Evolutionary conservation across 2,888 invertebrate species (phyloP), one percentile per base, ranked within the genome.

Genomic region (Phania funesta): DNA sequence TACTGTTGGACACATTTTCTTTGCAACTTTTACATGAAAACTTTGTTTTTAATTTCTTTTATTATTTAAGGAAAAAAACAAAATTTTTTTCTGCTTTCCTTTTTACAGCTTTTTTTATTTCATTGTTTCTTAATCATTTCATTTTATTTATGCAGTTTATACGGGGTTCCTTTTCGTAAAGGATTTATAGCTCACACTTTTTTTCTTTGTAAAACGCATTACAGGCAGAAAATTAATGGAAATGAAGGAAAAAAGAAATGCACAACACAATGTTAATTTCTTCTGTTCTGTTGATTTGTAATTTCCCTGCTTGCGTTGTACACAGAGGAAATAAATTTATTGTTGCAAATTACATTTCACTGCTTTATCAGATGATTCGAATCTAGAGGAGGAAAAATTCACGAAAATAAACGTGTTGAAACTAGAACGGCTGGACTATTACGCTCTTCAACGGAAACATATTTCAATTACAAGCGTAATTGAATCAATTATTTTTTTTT

Each of bases 71-170:
- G 7, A 35, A 11, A 35, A 9, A 35, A 2, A 35, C 11, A 8
- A 9, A 5, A 9, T 35, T 9, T 35, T 35, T 35, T n/a, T n/a
- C n/a, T n/a, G n/a, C 11, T 11, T 35, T 35, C 9, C 8, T 35
- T 3, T 9, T 35, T 22, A 1, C n/a, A 35, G 5, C 22, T 22
- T n/a, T 44, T 68, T 29, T 26, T 13, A 18, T 41, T 24, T 11
- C 22, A 7, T 7, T n/a, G 0, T 26, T 18, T 1, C 18, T 46
- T 20, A 11, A 44, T 41, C 24, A 38, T 22, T 67, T 67, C 5
- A 24, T 67, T 52, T 56, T 32, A 29, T 68, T 56, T 56, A 56
- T 68, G 44, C 54, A 54, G 18, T 20, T 32, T 32, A 16, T 29
- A 38, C 24, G 52, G 22, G n/a, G 44, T 22, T 70, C 16, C 35